Percentiles rank a stretch among this genome's conserved stretches.
Conservation (phyloP, 2,888 invertebrate genomes). For the Phania funesta region DNA sequence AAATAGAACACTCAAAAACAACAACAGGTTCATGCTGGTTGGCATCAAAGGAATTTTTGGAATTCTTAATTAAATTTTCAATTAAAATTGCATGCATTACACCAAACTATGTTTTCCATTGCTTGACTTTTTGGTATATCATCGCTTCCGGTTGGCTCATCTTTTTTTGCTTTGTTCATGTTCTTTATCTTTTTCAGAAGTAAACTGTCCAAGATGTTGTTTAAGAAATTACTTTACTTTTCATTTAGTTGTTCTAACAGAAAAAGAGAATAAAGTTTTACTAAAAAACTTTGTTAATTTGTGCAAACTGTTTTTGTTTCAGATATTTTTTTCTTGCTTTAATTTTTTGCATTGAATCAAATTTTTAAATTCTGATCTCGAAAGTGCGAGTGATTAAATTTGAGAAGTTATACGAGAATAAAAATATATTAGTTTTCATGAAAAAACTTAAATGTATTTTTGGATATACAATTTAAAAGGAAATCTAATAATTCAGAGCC, state of each 20-base stretch:
- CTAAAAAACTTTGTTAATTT: constrained; percentile 64
- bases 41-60: constrained; percentile 75
- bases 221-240: constrained; percentile 26
- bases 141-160: constrained; percentile 6
- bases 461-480: too few species aligned
- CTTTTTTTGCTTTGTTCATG: background rate
- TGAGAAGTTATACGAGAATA: too few species aligned
- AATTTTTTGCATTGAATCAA: background rate
- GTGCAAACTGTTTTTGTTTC: constrained; percentile 44
- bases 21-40: background rate
- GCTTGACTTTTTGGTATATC: constrained; percentile 7
- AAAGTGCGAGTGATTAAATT: too few species aligned
- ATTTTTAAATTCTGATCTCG: too few species aligned
- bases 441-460: too few species aligned
- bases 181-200: constrained; percentile 9
- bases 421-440: too few species aligned
- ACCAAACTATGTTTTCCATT: constrained; percentile 7
- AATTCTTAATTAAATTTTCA: constrained; percentile 77
- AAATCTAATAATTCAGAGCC: too few species aligned
- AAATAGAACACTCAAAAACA: background rate
- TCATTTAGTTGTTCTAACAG: constrained; percentile 2
- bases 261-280: constrained; percentile 32
- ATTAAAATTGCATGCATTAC: constrained; percentile 74
- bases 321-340: background rate
- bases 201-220: constrained; percentile 64